A percentile compares a stretch with the other conserved stretches of the same genome.
phyloP scores from a whole-genome alignment of 2,797 vertebrate genomes.

The Apodemus agrarius region DNA sequence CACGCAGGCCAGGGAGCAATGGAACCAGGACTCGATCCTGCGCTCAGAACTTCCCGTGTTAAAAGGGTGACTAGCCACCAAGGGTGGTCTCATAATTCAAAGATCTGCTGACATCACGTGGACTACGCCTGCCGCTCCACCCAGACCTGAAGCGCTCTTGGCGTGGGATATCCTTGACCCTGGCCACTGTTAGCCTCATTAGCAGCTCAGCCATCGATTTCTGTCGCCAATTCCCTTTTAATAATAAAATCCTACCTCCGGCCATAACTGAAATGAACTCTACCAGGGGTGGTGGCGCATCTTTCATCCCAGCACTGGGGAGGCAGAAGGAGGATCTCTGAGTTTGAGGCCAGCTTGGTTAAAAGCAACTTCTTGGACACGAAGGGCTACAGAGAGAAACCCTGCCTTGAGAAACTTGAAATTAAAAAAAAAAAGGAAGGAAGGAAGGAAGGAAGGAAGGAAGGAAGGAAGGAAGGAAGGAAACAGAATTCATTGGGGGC shows the following conservation, averaged over 20 bases:
- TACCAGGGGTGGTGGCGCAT: neutral
- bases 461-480: neutral
- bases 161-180: neutral
- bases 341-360: neutral
- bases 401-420: neutral
- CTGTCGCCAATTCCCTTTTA: neutral
- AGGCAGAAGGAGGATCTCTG: neutral
- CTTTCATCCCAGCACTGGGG: neutral
- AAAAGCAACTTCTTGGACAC: neutral
- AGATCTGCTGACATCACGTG: neutral
- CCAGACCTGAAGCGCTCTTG: neutral
- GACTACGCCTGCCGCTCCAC: neutral
- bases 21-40: neutral
- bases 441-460: too few species aligned
- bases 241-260: neutral
- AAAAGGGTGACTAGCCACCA: neutral
- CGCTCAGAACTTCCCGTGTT: neutral
- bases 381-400: neutral
- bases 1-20: neutral
- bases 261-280: neutral
- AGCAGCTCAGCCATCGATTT: neutral
- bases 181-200: neutral
- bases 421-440: neutral
- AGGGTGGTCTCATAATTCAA: neutral
- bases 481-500: neutral